Base-by-base conservation (phyloP, 2,113 vertebrate species). In the Phaethornis superciliosus region DNA sequence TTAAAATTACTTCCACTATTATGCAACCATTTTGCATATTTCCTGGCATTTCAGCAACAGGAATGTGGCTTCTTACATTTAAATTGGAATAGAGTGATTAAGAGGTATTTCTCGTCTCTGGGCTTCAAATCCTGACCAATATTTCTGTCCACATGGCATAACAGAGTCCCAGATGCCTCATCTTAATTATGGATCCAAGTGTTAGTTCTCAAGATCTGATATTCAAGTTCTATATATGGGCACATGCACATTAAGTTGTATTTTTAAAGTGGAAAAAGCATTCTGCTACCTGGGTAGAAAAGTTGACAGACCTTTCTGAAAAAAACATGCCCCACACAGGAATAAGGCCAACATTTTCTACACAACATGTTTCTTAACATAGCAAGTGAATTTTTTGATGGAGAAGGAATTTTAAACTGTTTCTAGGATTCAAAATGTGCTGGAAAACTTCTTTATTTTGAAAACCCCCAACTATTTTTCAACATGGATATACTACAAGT, bases 301-400 rank as follows among this genome's bases (percentile, higher is more conserved):
- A 60, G 49, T 2, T 85, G n/a, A 33, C 28, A 76, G 58, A 46
- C 18, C 11, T 87, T 82, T 69, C 68, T 32, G 7, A 2, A 70
- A 20, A 88, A 59, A 4, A 28, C 47, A 44, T 6, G 16, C 33
- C 21, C 55, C 70, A 11, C 58, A 81, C 2, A 28, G 23, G 17
- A 75, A 76, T 5, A 7, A 46, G 46, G 27, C 8, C 0, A 69
- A 15, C 4, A 4, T 63, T 30, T 93, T 76, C 67, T 69, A 6
- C 24, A 82, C 44, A 3, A 18, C 11, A 46, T 2, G 2, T 65
- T 87, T 69, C 32, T 67, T 62, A 85, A 24, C 27, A 13, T 6
- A 85, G 9, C 0, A 0, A 72, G 20, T 1, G 1, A 71, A 47
- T 58, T 67, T 52, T 1, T 4, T 9, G 35, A 88, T 52, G 33